Evolutionary conservation across 2,797 vertebrate genomes (phyloP).

Genomic region (Gymnothorax reevesii): DNA sequence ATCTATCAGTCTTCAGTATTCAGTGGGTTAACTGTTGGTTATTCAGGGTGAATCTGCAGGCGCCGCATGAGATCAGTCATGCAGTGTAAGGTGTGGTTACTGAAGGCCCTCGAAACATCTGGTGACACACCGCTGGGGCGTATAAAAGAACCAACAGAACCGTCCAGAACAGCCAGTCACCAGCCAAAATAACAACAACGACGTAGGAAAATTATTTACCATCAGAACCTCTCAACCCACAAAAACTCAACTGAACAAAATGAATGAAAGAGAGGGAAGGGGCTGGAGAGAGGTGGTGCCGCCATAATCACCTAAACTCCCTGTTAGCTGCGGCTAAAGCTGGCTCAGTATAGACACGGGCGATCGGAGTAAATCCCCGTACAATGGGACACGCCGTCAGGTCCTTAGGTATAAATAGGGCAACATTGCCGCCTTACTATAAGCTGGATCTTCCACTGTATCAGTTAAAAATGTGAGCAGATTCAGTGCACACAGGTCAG

Average conservation of each 20-base stretch:
- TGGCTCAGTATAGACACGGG: conserved; percentile 72
- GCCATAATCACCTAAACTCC: conserved; percentile 71
- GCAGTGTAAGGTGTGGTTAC: too few relatives aligned
- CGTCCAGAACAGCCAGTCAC: background rate
- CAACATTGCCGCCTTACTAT: conserved; percentile 63
- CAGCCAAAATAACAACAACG: background rate
- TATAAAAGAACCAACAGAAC: too few relatives aligned
- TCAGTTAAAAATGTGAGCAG: conserved; percentile 77
- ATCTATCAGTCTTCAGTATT: too few relatives aligned
- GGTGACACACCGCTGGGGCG: too few relatives aligned
- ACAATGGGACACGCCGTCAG: conserved; percentile 66
- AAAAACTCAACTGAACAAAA: conserved; percentile 7
- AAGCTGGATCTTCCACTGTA: conserved; percentile 76
- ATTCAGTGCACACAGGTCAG: conserved; percentile 69
- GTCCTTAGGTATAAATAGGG: conserved; percentile 76
- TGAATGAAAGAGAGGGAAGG: conserved; percentile 24
- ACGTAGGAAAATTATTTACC: background rate
- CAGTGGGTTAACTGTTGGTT: too few relatives aligned
- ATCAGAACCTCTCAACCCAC: background rate
- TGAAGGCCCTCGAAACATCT: too few relatives aligned
- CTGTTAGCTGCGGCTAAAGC: conserved; percentile 66
- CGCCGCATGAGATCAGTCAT: too few relatives aligned
- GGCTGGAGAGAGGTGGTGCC: conserved; percentile 61
- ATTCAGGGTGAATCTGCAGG: too few relatives aligned
- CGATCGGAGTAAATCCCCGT: conserved; percentile 71